Conservation (phyloP, 2,888 invertebrate genomes). For the Marasmarcha lunaedactyla region DNA sequence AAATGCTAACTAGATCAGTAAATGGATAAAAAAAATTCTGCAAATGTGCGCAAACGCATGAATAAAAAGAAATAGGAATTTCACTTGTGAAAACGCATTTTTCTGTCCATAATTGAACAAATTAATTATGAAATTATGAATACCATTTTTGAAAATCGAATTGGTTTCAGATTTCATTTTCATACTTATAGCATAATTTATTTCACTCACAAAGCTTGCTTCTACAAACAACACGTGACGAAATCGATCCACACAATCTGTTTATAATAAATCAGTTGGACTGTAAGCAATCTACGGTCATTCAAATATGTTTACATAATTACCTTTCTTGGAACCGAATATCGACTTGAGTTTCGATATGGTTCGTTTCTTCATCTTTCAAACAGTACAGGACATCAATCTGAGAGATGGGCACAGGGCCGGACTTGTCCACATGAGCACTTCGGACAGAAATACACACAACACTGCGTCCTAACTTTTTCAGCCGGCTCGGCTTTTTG, state of each 20-base stretch:
- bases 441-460: conserved; percentile 60
- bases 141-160: too few species aligned
- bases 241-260: conserved; percentile 13
- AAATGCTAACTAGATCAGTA: conserved; percentile 6
- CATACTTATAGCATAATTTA: too few species aligned
- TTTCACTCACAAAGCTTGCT: too few species aligned
- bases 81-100: neutral
- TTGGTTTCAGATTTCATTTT: too few species aligned
- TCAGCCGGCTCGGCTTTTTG: conserved; percentile 60
- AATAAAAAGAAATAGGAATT: neutral
- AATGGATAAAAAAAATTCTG: neutral
- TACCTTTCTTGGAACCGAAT: conserved; percentile 60
- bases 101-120: neutral
- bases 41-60: neutral
- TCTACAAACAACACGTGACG: conserved; percentile 17
- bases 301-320: conserved; percentile 2
- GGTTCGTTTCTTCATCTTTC: conserved; percentile 59
- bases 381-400: conserved; percentile 24
- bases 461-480: conserved; percentile 62
- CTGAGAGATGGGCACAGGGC: conserved; percentile 27
- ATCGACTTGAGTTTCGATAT: conserved; percentile 58
- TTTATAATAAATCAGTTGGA: conserved; percentile 13
- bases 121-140: too few species aligned
- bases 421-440: conserved; percentile 45
- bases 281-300: conserved; percentile 3